Evolutionary conservation across 2,113 vertebrate genomes (phyloP), one percentile per base, ranked within the genome.

Genomic region (Pedionomus torquatus): DNA sequence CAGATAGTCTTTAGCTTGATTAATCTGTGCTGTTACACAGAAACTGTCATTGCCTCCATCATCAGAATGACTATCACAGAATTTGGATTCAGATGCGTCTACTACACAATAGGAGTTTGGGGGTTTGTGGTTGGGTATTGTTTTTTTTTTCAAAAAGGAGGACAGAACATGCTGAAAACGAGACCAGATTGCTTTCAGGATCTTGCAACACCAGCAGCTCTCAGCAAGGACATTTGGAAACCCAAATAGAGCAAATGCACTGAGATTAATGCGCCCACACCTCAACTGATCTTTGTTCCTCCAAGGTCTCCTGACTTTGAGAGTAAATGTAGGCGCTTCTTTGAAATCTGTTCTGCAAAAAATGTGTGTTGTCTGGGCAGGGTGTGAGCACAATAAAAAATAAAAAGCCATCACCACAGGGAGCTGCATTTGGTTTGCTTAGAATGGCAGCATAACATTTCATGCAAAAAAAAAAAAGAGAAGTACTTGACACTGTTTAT

Each of bases 401-500:
- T 52, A 84, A 77, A 61, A 82, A 13, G 33, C 35, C 41, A 52
- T 37, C 44, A 84, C 77, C 51, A 65, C 64, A 87, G 86, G 83
- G 83, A 77, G 55, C 16, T 63, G 35, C 23, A 51, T 66, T 55
- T 71, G 23, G 39, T 60, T 95, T 83, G 31, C 65, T 87, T 72
- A 74, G 75, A 84, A 75, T 54, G 71, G 58, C 90, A 95, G 55
- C 79, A 43, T 58, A 93, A 65, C 23, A 64, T 84, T 86, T 83
- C 35, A 85, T 17, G 10, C 7, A 16, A 20, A 46, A 46, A 46
- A 46, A 46, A 46, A 82, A 87, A 94, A 81, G 5, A n/a, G n/a
- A 72, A 82, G 58, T 78, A 51, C 61, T 64, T 83, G 55, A 66
- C 65, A 74, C 33, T 89, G 77, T 90, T 96, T 97, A 74, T 83